Evolutionary conservation across 1,140 invertebrate genomes (phyloP).

Genomic region (Ectropis grisescens): DNA sequence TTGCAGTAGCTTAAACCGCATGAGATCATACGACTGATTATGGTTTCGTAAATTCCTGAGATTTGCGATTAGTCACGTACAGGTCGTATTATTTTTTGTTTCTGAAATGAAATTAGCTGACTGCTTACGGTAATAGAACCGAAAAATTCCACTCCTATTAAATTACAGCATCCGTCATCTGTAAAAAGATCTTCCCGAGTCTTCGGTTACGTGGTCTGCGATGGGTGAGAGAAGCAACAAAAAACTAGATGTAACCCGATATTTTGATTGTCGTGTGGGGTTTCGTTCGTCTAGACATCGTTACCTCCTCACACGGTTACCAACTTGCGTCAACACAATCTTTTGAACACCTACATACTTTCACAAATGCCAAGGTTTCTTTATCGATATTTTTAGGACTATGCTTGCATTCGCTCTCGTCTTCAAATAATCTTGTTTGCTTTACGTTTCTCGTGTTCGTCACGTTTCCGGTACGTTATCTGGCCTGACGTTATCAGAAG

Average conservation of each 20-base stretch:
- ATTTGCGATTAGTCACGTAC: no score
- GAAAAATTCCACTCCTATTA: no score
- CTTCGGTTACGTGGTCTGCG: constrained; percentile 40
- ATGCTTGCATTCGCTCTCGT: no score
- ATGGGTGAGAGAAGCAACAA: constrained; percentile 30
- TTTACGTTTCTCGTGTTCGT: constrained; percentile 4
- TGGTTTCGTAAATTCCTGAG: no score
- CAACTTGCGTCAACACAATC: constrained; percentile 1
- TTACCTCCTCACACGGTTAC: constrained; percentile 35
- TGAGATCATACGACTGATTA: no score
- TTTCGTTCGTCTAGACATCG: constrained; percentile 51
- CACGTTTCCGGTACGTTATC: constrained; percentile 34
- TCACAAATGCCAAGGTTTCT: no score
- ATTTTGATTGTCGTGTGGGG: constrained; percentile 30
- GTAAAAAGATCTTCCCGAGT: constrained; percentile 44
- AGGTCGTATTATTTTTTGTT: no score
- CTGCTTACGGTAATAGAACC: no score
- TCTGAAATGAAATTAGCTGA: no score
- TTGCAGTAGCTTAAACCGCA: no score
- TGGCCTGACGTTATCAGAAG: constrained; percentile 31
- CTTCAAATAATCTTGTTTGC: no score
- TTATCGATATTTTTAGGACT: no score
- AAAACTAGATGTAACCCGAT: constrained; percentile 35
- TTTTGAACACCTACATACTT: neutral
- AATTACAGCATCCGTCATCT: constrained; percentile 16